Conservation (phyloP, 2,888 invertebrate genomes). For the Papilio protenor region DNA sequence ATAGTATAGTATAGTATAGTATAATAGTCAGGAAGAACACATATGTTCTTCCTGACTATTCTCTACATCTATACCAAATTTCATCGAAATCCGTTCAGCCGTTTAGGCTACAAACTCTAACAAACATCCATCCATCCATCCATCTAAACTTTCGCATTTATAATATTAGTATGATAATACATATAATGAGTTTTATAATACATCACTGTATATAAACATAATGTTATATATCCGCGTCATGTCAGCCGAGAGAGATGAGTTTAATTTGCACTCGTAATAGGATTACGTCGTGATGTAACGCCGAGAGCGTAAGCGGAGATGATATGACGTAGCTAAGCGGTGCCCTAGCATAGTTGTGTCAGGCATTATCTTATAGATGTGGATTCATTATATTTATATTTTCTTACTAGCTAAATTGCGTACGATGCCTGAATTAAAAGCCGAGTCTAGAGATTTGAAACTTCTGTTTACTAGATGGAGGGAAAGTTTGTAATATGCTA, state of each 20-base stretch:
- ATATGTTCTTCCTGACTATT: too few species aligned
- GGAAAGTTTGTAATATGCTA: too few species aligned
- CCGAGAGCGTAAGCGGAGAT: constrained; percentile 37
- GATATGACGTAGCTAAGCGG: constrained; percentile 32
- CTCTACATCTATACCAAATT: too few species aligned
- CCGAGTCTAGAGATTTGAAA: neutral
- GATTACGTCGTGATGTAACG: constrained; percentile 41
- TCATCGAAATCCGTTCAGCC: too few species aligned
- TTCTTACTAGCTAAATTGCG: neutral
- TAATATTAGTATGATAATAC: too few species aligned
- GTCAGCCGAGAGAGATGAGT: constrained; percentile 36
- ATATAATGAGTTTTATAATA: neutral
- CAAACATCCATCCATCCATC: too few species aligned
- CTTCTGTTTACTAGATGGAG: too few species aligned
- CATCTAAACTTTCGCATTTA: too few species aligned
- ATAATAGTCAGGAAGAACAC: too few species aligned
- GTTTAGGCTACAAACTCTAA: too few species aligned
- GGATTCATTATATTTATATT: constrained; percentile 16
- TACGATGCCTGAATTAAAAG: neutral
- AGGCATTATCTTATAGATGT: neutral
- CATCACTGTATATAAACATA: neutral
- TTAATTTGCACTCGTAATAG: constrained; percentile 41
- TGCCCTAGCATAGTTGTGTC: neutral
- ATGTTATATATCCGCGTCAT: constrained; percentile 25
- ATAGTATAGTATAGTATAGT: too few species aligned